Base-by-base conservation (phyloP, 2,797 vertebrate genomes). In the Ara ararauna region DNA sequence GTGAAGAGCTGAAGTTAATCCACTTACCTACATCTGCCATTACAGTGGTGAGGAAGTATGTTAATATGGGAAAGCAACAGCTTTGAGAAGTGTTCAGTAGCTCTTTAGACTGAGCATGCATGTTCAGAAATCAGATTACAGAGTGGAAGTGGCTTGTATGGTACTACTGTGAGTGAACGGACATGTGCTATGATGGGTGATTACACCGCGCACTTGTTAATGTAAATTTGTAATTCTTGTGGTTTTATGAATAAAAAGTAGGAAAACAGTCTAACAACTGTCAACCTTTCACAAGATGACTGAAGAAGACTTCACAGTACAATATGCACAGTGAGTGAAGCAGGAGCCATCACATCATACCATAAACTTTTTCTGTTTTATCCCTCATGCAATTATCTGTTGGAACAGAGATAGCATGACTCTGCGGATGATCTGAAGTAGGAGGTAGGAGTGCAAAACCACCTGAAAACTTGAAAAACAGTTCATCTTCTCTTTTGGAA, bases 21-120 rank as follows among this genome's bases (percentile, higher is more conserved):
- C 42, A 11, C 32, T 61, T 72, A 8, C 24, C 44, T 82, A 2
- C 13, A 3, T 32, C 22, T 1, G 2, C 19, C 0, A 0, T 51
- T 34, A 22, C 10, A 30, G 34, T 1, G 1, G 22, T n/a, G 48
- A 36, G 44, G 61, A 78, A 44, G 44, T 8, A 2, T 7, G 13
- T 74, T 54, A 13, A 5, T 11, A 3, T 13, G 32, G 44, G 36
- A 58, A 56, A 19, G 21, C 30, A 56, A 1, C 10, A 30, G 47
- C 40, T 71, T 38, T 53, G 34, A 13, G 22, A 61, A 40, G 44
- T 20, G 17, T 54, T 61, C 40, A 36, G 18, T 11, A 12, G n/a
- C 0, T 1, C 65, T 77, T 74, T 10, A 51, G 73, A 32, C 30
- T 40, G 44, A 80, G 17, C 17, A 2, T 0, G 6, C 21, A 9